These are phyloP conservation scores for Adelphocoris suturalis DNA, from an alignment of 2,888 invertebrate species.

Conservation along the genomic window DNA sequence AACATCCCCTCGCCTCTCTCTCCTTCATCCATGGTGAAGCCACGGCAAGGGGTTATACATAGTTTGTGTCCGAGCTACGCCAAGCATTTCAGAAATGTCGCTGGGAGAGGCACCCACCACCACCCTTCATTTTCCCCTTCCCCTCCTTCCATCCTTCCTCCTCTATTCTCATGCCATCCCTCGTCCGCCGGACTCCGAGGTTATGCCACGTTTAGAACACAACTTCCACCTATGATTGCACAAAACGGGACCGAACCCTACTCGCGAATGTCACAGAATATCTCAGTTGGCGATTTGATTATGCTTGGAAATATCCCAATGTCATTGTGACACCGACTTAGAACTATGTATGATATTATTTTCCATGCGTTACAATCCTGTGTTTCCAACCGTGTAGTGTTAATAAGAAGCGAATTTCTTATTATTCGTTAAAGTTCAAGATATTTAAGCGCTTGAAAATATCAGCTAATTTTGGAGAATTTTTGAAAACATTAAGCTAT, in stretches of 20 bases:
- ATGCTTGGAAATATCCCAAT: no score
- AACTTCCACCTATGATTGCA: slow-evolving; percentile 27
- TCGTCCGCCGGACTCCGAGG: not conserved
- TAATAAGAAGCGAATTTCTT: no score
- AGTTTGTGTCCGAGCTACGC: slow-evolving; percentile 60
- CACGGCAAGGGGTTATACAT: slow-evolving; percentile 38
- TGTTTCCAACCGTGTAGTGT: no score
- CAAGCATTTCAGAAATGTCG: slow-evolving; percentile 65
- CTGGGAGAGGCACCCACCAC: slow-evolving; percentile 28
- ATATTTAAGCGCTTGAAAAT: no score
- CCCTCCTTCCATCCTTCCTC: not conserved
- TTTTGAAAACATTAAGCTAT: no score
- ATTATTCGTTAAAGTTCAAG: no score
- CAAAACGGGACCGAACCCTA: not conserved
- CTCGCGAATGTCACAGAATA: not conserved
- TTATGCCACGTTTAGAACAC: slow-evolving; percentile 28
- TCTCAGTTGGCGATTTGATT: not conserved
- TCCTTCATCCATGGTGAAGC: not conserved
- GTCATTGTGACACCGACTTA: no score
- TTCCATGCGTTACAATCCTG: no score
- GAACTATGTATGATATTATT: no score
- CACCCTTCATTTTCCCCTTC: not conserved
- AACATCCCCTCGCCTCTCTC: not conserved
- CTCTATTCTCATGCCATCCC: slow-evolving; percentile 25
- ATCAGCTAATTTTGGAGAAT: no score